These are phyloP conservation scores for Amblyornis subalaris DNA, from an alignment of 2,113 vertebrate genomes.

Conservation along the genomic window DNA sequence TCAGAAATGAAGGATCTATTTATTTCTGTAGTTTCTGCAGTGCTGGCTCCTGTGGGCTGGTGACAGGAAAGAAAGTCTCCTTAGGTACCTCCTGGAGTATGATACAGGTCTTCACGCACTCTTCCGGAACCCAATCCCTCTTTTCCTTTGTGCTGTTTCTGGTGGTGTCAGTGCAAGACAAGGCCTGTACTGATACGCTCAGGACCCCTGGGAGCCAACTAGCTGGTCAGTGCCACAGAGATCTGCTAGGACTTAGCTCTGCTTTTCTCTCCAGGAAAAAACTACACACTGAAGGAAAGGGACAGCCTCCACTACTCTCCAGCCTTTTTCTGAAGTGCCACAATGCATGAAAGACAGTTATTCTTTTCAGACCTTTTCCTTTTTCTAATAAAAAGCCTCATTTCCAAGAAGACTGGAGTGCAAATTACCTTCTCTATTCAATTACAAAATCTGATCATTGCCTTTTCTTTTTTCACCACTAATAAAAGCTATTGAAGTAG, in stretches of 20 bases:
- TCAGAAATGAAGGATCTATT: not conserved
- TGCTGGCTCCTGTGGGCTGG: not conserved
- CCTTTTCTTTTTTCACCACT: not conserved
- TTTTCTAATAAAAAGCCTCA: slow-evolving; percentile 37
- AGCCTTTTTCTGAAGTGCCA: not conserved
- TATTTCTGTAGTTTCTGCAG: not conserved
- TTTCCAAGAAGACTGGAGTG: slow-evolving; percentile 26
- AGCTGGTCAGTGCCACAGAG: not conserved
- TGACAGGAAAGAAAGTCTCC: not conserved
- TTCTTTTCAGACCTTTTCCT: not conserved
- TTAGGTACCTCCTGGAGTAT: not conserved
- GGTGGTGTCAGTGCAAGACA: not conserved
- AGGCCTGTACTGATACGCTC: not conserved
- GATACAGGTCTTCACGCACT: not conserved
- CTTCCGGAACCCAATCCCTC: not conserved
- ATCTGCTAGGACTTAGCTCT: not conserved
- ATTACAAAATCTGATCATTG: slow-evolving; percentile 17
- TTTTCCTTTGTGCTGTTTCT: not conserved
- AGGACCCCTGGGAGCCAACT: not conserved
- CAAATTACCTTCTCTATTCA: slow-evolving; percentile 35
- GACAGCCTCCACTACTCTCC: not conserved
- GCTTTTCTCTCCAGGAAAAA: not conserved
- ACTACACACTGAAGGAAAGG: not conserved
- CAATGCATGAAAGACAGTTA: not conserved
- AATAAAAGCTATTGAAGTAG: slow-evolving; percentile 45